phyloP scores from a whole-genome alignment of 2,113 vertebrate species.

The Phaethon lepturus region DNA sequence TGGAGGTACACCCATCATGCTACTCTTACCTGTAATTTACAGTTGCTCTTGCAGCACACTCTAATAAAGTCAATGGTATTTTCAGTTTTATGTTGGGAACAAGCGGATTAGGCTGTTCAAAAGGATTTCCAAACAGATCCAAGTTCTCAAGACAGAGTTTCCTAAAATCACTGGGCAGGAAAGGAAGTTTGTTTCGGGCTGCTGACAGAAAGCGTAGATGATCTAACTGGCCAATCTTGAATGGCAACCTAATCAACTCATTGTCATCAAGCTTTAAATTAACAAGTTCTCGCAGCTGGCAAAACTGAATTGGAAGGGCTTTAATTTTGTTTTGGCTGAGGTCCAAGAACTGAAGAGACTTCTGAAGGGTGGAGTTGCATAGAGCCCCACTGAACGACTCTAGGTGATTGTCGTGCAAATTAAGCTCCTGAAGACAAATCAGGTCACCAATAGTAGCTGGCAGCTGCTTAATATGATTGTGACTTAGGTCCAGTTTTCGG shows the following conservation, averaged over 20 bases:
- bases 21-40: constrained; percentile 83
- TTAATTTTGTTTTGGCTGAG: constrained; percentile 91
- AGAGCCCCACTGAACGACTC: constrained; percentile 86
- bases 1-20: accelerated
- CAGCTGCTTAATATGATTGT: constrained; percentile 93
- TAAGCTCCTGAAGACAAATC: constrained; percentile 86
- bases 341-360: constrained; percentile 88
- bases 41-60: constrained; percentile 82
- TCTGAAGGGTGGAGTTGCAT: constrained; percentile 87
- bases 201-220: constrained; percentile 88
- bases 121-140: constrained; percentile 93
- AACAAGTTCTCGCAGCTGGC: constrained; percentile 83
- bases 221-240: constrained; percentile 83
- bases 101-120: constrained; percentile 84
- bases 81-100: constrained; percentile 86
- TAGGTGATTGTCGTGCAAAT: constrained; percentile 90
- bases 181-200: constrained; percentile 88
- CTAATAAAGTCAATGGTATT: constrained; percentile 85
- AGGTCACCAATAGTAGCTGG: constrained; percentile 90
- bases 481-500: constrained; percentile 92
- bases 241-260: constrained; percentile 83
- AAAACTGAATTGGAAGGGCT: constrained; percentile 88
- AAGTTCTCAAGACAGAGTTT: constrained; percentile 89
- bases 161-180: constrained; percentile 88
- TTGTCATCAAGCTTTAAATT: constrained; percentile 91